Base-by-base conservation (phyloP, 2,888 invertebrate species). In the Cepaea hortensis region DNA sequence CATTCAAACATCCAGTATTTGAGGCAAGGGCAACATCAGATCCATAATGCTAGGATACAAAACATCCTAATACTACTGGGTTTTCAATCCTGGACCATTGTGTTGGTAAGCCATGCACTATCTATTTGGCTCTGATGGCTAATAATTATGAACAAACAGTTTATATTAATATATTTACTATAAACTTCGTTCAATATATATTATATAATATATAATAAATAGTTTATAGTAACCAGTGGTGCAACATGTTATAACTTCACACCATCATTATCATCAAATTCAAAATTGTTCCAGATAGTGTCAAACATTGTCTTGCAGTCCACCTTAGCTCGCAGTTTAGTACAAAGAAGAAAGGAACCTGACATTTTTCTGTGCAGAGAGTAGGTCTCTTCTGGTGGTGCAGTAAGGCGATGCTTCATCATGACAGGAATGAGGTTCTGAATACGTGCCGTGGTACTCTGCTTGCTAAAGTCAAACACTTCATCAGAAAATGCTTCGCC, bases 381-480 rank as follows among this genome's bases (percentile, higher is more conserved):
- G 95, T 99, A 99, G 90, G 98, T 98, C 95, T 99, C 99, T 94
- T 99, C 99, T 0, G 99, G 99, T 0, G 99, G 99, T 2, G 99
- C 98, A 88, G 98, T 98, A 3, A 99, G 96, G 48, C 99, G 96
- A 93, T 99, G 98, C 77, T 96, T 96, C 84, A 99, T 95, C 96
- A 99, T 98, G 0, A 98, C 97, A 0, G 99, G 99, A 2, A 99
- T 97, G n/a, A 95, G 95, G 6, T 91, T 91, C 90, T 98, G 98
- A 88, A 99, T 97, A 80, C 96, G 94, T n/a, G 96, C 95, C 3
- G 97, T 97, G 1, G 97, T 97, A 91, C 96, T 95, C 93, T 99
- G 99, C 13, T 96, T 95, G 0, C 97, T 97, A 94, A 99, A 99
- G 95, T 99, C 97, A 94, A 98, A 99, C 70, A 96, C 96, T 1